A percentile compares a stretch with the other conserved stretches of the same genome.
Evolutionary conservation across 2,113 vertebrate species (phyloP).

Genomic region (Polypterus bichir): DNA sequence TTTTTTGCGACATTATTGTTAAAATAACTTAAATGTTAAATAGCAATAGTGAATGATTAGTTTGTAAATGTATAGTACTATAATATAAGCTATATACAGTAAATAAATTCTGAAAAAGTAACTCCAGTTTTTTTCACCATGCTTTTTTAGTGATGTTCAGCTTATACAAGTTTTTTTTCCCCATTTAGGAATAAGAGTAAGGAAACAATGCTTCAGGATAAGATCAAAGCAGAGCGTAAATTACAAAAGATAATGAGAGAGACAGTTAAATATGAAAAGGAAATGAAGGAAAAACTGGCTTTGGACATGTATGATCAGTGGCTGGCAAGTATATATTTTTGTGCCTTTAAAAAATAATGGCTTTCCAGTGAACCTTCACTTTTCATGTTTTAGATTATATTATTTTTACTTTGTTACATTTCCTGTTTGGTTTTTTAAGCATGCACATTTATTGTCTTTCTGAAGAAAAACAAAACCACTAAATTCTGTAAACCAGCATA

Average conservation of each 20-base stretch:
- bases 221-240: slow-evolving; percentile 37
- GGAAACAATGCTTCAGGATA: slow-evolving; percentile 53
- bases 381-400: neutral
- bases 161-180: neutral
- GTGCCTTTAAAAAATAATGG: neutral
- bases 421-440: too few species aligned
- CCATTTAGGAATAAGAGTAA: slow-evolving; percentile 67
- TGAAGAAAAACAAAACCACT: too few species aligned
- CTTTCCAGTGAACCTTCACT: neutral
- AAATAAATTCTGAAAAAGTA: neutral
- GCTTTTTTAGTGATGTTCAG: neutral
- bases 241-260: slow-evolving; percentile 47
- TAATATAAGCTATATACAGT: neutral
- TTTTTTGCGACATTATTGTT: too few species aligned
- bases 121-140: neutral
- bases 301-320: slow-evolving; percentile 72
- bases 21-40: neutral
- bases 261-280: slow-evolving; percentile 55
- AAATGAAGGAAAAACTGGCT: slow-evolving; percentile 65
- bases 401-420: neutral
- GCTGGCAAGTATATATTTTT: slow-evolving; percentile 57
- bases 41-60: neutral
- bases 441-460: too few species aligned
- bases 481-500: too few species aligned
- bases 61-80: neutral